Evolutionary conservation across 2,113 vertebrate species (phyloP).

Genomic region (Chaetodon auriga): DNA sequence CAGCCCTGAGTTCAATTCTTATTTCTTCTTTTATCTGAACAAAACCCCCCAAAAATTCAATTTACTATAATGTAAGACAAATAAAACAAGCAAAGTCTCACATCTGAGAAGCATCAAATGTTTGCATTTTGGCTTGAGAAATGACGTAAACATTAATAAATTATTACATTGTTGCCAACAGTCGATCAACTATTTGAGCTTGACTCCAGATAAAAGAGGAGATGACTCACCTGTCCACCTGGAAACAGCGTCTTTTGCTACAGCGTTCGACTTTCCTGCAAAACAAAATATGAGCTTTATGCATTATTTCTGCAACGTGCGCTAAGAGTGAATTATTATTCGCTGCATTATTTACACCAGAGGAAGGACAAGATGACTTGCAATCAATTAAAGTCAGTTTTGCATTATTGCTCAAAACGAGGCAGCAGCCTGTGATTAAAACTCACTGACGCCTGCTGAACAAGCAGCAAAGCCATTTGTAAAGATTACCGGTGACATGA

Average conservation of each 20-base stretch:
- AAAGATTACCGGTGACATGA: background rate
- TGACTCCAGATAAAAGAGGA: background rate
- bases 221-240: constrained; percentile 94
- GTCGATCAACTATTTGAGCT: too few species aligned
- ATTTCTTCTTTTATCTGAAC: too few species aligned
- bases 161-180: background rate
- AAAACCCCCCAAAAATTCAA: background rate
- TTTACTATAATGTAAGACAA: background rate
- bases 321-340: background rate
- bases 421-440: background rate
- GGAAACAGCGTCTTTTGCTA: constrained; percentile 94
- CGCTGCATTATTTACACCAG: background rate
- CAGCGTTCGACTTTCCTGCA: constrained; percentile 90
- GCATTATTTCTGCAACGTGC: background rate
- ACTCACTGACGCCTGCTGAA: too few species aligned
- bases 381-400: background rate
- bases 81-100: background rate
- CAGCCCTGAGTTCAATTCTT: too few species aligned
- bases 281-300: constrained; percentile 44
- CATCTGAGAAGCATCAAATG: background rate
- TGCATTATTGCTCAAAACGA: background rate
- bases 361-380: background rate
- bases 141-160: too few species aligned
- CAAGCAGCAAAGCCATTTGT: background rate
- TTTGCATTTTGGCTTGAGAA: too few species aligned